Conservation (phyloP, 2,113 vertebrate genomes). For the Pelecanoides urinatrix region DNA sequence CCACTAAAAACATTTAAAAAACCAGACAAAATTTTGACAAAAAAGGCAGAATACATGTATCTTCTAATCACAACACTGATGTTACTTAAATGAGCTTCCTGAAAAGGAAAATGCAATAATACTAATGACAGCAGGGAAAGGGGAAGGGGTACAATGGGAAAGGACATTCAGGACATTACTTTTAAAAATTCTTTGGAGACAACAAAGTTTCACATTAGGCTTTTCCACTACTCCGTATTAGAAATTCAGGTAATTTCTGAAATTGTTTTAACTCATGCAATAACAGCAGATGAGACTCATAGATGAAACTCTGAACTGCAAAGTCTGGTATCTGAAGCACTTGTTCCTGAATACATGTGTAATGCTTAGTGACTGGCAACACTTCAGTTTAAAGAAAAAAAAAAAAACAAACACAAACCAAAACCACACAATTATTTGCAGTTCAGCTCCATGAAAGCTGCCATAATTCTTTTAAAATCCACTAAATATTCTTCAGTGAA, state of each 20-base stretch:
- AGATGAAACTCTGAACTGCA: background rate
- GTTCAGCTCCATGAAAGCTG: background rate
- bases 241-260: background rate
- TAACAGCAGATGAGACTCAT: background rate
- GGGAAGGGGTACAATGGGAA: background rate
- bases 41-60: background rate
- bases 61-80: constrained; percentile 3
- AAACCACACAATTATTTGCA: background rate
- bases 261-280: background rate
- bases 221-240: background rate
- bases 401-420: background rate
- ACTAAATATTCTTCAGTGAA: background rate
- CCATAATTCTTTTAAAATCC: background rate
- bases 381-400: background rate
- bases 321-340: background rate
- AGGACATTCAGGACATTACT: background rate
- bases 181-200: too few relatives aligned
- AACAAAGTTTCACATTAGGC: background rate
- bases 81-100: background rate
- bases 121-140: background rate
- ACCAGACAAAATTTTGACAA: background rate
- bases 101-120: background rate
- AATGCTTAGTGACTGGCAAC: background rate
- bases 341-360: background rate
- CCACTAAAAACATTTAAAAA: background rate